Base-by-base conservation (phyloP, 2,888 invertebrate species). In the Hirtodrosophila alboralis region DNA sequence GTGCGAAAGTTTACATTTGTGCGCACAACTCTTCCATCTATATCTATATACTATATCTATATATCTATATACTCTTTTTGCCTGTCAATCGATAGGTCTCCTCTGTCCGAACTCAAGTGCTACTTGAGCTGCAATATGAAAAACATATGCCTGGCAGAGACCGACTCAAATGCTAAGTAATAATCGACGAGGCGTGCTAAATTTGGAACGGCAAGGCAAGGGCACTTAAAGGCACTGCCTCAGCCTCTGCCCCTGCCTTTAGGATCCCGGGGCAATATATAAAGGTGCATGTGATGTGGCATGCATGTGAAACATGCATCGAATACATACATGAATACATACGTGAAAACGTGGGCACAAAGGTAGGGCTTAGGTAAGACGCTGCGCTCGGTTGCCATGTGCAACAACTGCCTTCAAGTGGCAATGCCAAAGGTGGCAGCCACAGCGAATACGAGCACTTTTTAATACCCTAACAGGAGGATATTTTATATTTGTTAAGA, bases 61-160 rank as follows among this genome's bases (percentile, higher is more conserved):
- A 48, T 31, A 28, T 2, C 31, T 21, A 1, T 33, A n/a, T 13
- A 12, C 57, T 6, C 12, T 12, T n/a, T 14, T n/a, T 14, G 7
- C 28, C n/a, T 27, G 26, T 23, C 23, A 21, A 13, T 53, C 30
- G 4, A 18, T 18, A 18, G 14, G 18, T 7, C 21, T 28, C 23
- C 21, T 28, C 23, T 36, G 47, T 45, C 38, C 49, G 33, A 56
- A 61, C 72, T 79, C 80, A 83, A 83, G 84, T 79, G 68, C 31
- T 72, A 76, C 79, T 78, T 80, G 83, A 81, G 73, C 59, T 53
- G 76, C 83, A 79, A n/a, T 83, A 71, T 83, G 84, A 83, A 71
- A 67, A 56, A 52, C 67, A 77, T 69, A 75, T 79, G 79, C 60
- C 71, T 45, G 14, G 45, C 38, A 51, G 51, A 44, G 33, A 30